Conservation (phyloP, 1,140 invertebrate species). For the Drosophila bifasciata region DNA sequence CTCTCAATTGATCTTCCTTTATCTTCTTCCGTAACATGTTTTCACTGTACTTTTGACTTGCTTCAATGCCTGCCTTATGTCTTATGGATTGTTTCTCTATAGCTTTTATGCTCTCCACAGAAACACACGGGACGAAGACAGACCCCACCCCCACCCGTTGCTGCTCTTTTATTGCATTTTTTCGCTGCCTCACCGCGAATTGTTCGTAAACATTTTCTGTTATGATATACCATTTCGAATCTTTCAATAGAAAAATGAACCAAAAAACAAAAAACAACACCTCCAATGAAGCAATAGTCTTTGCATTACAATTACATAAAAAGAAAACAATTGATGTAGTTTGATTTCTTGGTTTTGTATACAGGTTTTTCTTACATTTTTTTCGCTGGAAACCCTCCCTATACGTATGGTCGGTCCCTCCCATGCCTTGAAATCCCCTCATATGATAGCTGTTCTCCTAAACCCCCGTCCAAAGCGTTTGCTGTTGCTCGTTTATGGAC, state of each 20-base stretch:
- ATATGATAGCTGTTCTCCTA: no score
- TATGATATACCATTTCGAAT: conserved; percentile 37
- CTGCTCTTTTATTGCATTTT: conserved; percentile 36
- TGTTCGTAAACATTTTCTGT: conserved; percentile 30
- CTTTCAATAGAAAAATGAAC: conserved; percentile 35
- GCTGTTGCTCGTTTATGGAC: background rate
- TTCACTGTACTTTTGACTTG: background rate
- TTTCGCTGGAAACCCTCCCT: background rate
- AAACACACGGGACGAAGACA: background rate
- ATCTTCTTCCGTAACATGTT: no score
- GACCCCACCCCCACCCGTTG: conserved; percentile 4
- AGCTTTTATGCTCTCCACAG: no score
- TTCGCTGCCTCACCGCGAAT: conserved; percentile 21
- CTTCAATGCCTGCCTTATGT: background rate
- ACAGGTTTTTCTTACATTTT: conserved; percentile 12
- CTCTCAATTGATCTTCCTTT: no score
- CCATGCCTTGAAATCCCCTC: no score
- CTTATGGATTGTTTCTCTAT: no score
- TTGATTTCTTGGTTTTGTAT: conserved; percentile 18
- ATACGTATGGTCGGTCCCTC: no score
- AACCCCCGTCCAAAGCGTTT: background rate
- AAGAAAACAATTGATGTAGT: conserved; percentile 31
- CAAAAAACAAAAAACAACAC: background rate
- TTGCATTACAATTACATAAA: conserved; percentile 27
- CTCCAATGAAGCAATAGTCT: conserved; percentile 9